Base-by-base conservation (phyloP, 2,113 vertebrate species). In the Danio rerio region DNA sequence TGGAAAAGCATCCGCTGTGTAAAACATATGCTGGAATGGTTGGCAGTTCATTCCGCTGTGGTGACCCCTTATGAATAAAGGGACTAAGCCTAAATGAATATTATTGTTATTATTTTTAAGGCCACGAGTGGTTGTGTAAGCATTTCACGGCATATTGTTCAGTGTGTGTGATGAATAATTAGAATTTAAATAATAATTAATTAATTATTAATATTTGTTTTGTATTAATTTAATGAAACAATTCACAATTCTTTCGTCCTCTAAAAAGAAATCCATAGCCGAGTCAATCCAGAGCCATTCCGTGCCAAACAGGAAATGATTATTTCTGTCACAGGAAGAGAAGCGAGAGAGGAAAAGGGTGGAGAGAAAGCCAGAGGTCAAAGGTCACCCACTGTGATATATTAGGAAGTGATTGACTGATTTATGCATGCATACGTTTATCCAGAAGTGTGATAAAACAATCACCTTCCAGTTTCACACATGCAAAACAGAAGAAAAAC, bases 251-350 rank as follows among this genome's bases (percentile, higher is more conserved):
- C 5, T 62, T 61, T 12, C 20, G 59, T 11, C 21, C 12, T 13
- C 20, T 15, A n/a, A 5, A 73, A 31, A 31, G 31, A 31, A 31
- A 31, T 7, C 9, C 9, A 49, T 31, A 10, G 47, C 18, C 16
- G 31, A 12, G 40, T 42, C 13, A 55, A 16, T 16, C 71, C 16
- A 3, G 15, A n/a, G 12, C 71, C 31, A 81, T 43, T 9, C 47
- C 56, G 10, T 16, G 43, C 9, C 69, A 82, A 55, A 74, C 68
- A 74, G 84, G 69, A 85, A 80, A 63, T 82, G 53, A 75, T 78
- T 68, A 78, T 78, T 79, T 70, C 69, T 62, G 73, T 18, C 55
- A 82, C 56, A 79, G 84, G 84, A 85, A 79, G 75, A 47, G 18
- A 13, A 79, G 69, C 2, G 7, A 74, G 75, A 59, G 75, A 56